phyloP scores from a whole-genome alignment of 2,113 vertebrate species.

The Chaetorhynchus papuensis region DNA sequence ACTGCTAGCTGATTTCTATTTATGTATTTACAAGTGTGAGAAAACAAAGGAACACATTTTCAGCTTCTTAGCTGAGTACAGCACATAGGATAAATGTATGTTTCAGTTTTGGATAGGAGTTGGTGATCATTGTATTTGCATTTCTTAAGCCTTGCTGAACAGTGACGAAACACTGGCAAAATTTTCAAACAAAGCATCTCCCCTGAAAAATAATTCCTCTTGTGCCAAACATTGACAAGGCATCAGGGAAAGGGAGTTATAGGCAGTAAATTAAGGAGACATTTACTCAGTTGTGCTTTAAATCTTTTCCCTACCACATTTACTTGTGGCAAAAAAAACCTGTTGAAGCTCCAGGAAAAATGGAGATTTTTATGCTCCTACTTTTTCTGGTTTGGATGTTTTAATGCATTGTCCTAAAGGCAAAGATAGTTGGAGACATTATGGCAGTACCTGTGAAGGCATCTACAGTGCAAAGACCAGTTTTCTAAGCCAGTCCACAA shows the following conservation, averaged over 20 bases:
- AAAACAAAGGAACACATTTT: slow-evolving; percentile 26
- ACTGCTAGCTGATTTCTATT: slow-evolving; percentile 13
- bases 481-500: neutral
- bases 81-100: neutral
- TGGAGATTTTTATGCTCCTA: neutral
- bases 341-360: neutral
- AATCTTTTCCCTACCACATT: neutral
- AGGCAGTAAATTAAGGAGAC: neutral
- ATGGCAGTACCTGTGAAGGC: neutral
- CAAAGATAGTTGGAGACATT: neutral
- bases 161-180: neutral
- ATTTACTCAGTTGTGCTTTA: neutral
- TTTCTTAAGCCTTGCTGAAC: neutral
- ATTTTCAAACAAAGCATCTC: neutral
- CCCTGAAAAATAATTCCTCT: neutral
- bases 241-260: neutral
- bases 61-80: slow-evolving; percentile 9
- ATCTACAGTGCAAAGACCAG: neutral
- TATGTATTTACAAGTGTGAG: slow-evolving; percentile 9
- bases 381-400: neutral
- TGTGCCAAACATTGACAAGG: neutral
- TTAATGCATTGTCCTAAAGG: neutral
- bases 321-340: neutral
- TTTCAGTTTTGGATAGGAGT: neutral
- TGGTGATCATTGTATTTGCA: neutral